Conservation (phyloP, 2,113 vertebrate genomes). For the Astur gentilis region DNA sequence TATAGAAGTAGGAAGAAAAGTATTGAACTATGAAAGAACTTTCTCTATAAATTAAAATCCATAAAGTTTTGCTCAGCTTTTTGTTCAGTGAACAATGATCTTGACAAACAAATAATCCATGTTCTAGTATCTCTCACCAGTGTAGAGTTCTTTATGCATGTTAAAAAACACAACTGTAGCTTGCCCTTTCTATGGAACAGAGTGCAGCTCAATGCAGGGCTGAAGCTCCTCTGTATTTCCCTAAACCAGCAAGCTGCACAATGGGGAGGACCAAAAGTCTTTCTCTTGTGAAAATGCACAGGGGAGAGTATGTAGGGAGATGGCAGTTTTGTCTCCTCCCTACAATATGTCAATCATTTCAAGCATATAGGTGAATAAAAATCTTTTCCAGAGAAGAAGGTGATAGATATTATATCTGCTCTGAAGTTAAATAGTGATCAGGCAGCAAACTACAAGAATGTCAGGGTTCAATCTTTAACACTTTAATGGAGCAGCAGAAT, state of each 20-base stretch:
- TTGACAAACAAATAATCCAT: neutral
- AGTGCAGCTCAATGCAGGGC: neutral
- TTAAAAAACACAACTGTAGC: fast-evolving
- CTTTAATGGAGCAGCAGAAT: neutral
- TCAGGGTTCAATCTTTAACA: neutral
- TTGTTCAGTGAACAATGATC: neutral
- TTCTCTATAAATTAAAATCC: neutral
- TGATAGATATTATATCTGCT: neutral
- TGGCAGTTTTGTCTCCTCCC: neutral
- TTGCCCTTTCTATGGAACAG: neutral
- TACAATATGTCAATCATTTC: neutral
- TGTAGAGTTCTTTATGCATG: neutral
- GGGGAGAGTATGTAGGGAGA: fast-evolving
- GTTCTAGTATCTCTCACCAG: neutral
- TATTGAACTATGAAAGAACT: neutral
- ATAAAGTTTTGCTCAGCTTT: neutral
- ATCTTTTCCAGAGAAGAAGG: neutral
- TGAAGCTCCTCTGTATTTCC: neutral
- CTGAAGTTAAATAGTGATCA: neutral
- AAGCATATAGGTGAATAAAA: neutral
- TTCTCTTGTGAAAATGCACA: neutral
- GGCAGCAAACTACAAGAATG: neutral
- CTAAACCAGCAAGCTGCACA: neutral
- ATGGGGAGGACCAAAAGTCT: neutral
- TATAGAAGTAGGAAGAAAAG: neutral